Base-by-base conservation (phyloP, 2,113 vertebrate genomes). In the Python bivittatus region DNA sequence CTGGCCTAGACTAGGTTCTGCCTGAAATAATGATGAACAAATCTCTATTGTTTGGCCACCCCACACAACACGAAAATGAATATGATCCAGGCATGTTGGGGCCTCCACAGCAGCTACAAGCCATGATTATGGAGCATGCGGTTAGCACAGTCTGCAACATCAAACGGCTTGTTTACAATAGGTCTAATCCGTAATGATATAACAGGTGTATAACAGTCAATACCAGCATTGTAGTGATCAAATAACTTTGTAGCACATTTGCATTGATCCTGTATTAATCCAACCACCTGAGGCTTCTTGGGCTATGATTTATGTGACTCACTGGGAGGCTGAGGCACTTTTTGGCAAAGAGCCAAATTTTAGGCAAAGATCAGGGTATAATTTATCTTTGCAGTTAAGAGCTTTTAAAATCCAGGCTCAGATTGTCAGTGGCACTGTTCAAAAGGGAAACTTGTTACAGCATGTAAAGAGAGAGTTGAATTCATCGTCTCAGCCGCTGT, bases 181-280 rank as follows among this genome's bases (percentile, higher is more conserved):
- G 96, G 96, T 96, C 96, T 96, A 97, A 97, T 96, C 95, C 96
- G 53, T 90, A 90, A 93, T 91, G 97, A 92, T 95, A 94, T 64
- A 96, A 97, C 97, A 98, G 97, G 97, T 98, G 97, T 96, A 97
- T 96, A 96, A 96, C 95, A 96, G 96, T 96, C 96, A 97, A 96
- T 96, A 96, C 95, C 94, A 56, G 95, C 96, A 95, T 92, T 97
- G 97, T 96, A 96, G 95, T 1, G 1, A 95, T 95, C 94, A 95
- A 95, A 96, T 94, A 95, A 38, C 95, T 91, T 25, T 13, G 87
- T 95, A 96, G 94, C 94, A 91, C 93, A 15, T 96, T 96, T 94
- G 29, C 95, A 96, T 96, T 93, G 95, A 97, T 96, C 96, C 93
- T 0, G 88, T 94, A 96, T 95, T 95, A 96, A 96, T 93, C 92